Evolutionary conservation across 2,888 invertebrate species (phyloP), one percentile per base, ranked within the genome.

Genomic region (Tetramorium bicarinatum): DNA sequence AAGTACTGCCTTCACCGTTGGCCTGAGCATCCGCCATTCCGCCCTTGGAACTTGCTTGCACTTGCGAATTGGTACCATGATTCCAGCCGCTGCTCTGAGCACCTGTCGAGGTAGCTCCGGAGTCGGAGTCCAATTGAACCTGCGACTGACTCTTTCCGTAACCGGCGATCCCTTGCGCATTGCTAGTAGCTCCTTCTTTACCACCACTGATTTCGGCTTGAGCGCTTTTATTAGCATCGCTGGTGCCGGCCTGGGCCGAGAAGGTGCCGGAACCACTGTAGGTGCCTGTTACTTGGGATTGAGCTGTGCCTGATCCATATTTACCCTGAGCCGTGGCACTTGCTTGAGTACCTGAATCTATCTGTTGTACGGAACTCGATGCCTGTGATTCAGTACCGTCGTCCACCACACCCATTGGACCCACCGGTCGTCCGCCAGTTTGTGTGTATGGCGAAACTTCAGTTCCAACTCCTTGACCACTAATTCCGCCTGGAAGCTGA

Each of bases 11-110:
- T 3, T 97, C 97, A 0, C 98, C 98, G 91, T 97, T 97, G 0
- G 98, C 97, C 95, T 98, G 98, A 0, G 98, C 97, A 93, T 98
- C 98, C 2, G 98, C 98, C 95, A 98, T 96, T 6, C 98, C 98
- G 25, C 98, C 98, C 94, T 97, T 97, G 47, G 97, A 96, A 87
- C 97, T 97, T 3, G 98, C 98, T 95, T 97, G 97, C 0, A 98
- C 97, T 95, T 97, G 97, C 6, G 97, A 96, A 93, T 97, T 97
- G 0, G 97, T 97, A n/a, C 97, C 97, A 92, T 98, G 97, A 92
- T 97, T 96, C 88, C 95, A 95, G 6, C 98, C 97, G 84, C 96
- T 96, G 91, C 97, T 97, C 94, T 97, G 97, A 0, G 98, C 97
- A 71, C 96, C 96, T 4, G 98, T 97, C 85, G 96, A 95, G 4